A percentile compares a stretch with the other conserved stretches of the same genome.
Conservation (phyloP, 2,888 invertebrate species). For the Lydus trimaculatus region DNA sequence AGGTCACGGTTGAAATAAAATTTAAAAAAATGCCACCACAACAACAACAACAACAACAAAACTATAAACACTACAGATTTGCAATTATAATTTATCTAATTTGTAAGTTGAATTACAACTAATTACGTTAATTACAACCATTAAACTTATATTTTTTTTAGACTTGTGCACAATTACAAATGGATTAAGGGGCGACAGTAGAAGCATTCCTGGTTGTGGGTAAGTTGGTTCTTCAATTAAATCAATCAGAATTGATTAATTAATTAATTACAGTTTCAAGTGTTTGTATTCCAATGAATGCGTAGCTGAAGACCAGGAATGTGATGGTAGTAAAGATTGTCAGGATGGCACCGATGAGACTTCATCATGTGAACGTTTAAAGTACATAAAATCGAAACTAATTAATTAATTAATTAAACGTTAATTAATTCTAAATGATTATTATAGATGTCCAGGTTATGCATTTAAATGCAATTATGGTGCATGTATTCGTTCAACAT, state of each 20-base stretch:
- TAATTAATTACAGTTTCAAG: neutral
- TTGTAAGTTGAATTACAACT: neutral
- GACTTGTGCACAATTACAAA: neutral
- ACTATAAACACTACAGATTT: neutral
- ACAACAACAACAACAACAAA: neutral
- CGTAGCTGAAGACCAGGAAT: slow-evolving; percentile 60
- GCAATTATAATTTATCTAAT: neutral
- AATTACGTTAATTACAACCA: neutral
- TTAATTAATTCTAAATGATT: too few relatives aligned
- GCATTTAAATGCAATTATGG: neutral
- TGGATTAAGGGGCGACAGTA: neutral
- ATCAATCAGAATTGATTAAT: neutral
- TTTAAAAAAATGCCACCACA: neutral
- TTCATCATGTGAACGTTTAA: neutral
- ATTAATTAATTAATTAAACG: neutral
- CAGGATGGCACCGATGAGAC: slow-evolving; percentile 63
- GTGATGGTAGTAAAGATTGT: slow-evolving; percentile 63
- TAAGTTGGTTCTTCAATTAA: neutral
- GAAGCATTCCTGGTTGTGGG: neutral
- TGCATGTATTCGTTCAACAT: neutral
- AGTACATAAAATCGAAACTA: neutral
- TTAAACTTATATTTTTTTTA: neutral
- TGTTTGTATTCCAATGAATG: slow-evolving; percentile 47
- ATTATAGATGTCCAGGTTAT: neutral
- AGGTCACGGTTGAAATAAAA: neutral